Evolutionary conservation across 2,797 vertebrate species (phyloP).

Genomic region (Hemitrygon akajei): DNA sequence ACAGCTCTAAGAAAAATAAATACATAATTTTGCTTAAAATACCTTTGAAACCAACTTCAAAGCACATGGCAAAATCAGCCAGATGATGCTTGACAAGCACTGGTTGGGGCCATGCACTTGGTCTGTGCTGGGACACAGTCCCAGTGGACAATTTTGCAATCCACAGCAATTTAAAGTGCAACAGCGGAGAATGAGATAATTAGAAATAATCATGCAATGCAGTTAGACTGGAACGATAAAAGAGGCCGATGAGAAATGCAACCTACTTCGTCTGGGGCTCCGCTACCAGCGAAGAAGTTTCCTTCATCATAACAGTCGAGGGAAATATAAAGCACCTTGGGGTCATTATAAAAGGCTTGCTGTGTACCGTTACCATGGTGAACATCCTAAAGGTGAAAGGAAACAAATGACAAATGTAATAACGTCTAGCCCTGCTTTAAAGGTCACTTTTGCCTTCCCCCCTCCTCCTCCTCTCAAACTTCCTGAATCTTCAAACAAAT

Average conservation of each 20-base stretch:
- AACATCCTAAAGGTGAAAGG: conserved; percentile 82
- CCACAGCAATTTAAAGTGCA: conserved; percentile 70
- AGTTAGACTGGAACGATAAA: conserved; percentile 67
- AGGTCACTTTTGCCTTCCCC: conserved; percentile 57
- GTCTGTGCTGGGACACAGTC: conserved; percentile 56
- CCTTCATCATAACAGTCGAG: conserved; percentile 85
- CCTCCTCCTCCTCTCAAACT: conserved; percentile 54
- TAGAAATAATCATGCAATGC: conserved; percentile 72
- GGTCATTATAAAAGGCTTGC: conserved; percentile 81
- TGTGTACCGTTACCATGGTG: conserved; percentile 86
- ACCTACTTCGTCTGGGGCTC: conserved; percentile 88
- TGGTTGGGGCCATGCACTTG: conserved; percentile 63
- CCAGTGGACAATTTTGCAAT: conserved; percentile 71
- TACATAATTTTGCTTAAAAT: conserved; percentile 47
- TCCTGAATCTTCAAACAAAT: conserved; percentile 76
- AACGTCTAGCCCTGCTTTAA: conserved; percentile 62
- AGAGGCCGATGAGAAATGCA: conserved; percentile 85
- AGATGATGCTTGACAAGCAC: conserved; percentile 59
- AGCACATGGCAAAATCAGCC: conserved; percentile 57
- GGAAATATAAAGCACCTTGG: conserved; percentile 85
- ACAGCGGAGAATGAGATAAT: conserved; percentile 73
- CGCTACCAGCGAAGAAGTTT: conserved; percentile 78
- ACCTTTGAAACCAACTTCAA: conserved; percentile 67
- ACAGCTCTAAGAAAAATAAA: conserved; percentile 48
- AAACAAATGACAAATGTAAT: conserved; percentile 86